Percentiles rank a stretch among this genome's conserved stretches.
These are phyloP conservation scores for Dipus sagitta DNA, from an alignment of 2,797 vertebrate genomes.

Conservation along the genomic window DNA sequence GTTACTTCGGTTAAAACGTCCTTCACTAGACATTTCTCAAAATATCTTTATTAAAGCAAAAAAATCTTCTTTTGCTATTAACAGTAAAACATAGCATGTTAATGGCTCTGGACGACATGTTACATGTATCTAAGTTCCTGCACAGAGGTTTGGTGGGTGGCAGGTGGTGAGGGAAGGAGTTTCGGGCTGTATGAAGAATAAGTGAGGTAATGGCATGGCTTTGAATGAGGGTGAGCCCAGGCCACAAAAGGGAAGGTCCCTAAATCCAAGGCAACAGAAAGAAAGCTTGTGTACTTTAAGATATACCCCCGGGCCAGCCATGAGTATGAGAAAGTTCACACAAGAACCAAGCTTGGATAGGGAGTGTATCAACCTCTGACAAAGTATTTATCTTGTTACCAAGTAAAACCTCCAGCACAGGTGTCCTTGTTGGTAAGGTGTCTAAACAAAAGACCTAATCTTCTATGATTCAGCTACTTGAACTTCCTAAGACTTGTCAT, in stretches of 20 bases:
- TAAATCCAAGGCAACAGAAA: neutral
- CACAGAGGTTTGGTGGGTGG: neutral
- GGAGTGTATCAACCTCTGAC: slow-evolving; percentile 17
- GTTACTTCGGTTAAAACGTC: neutral
- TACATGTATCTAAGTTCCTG: neutral
- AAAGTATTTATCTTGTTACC: slow-evolving; percentile 78
- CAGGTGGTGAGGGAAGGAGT: slow-evolving; percentile 7
- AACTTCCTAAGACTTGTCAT: slow-evolving; percentile 43
- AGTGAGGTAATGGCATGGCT: neutral
- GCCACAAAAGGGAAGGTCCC: neutral
- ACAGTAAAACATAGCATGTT: neutral
- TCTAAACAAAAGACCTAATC: slow-evolving; percentile 47
- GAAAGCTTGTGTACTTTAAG: slow-evolving; percentile 36
- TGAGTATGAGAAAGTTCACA: slow-evolving; percentile 68
- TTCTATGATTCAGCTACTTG: slow-evolving; percentile 68
- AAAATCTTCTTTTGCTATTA: neutral
- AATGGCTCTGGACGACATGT: slow-evolving; percentile 2
- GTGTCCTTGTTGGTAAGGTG: neutral
- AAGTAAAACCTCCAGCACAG: slow-evolving; percentile 60
- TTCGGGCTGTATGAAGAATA: slow-evolving; percentile 36
- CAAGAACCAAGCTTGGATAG: slow-evolving; percentile 30
- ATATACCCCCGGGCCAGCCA: neutral
- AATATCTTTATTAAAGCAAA: slow-evolving; percentile 28
- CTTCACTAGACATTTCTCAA: neutral
- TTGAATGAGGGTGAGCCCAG: neutral